Conservation (phyloP, 1,140 invertebrate species). For the Lamellibrachia luymesi region DNA sequence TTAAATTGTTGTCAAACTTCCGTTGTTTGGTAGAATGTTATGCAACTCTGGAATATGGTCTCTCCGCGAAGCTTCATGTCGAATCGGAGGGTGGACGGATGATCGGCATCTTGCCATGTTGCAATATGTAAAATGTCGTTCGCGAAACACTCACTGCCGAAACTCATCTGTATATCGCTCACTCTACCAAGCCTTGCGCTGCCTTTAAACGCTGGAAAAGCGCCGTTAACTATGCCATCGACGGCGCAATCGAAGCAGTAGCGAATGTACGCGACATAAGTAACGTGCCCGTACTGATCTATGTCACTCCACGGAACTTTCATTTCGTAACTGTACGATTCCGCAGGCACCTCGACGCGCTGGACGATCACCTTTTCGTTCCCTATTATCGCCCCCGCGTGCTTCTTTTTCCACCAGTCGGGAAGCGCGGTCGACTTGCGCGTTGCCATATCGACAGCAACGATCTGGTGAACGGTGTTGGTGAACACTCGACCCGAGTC, state of each 20-base stretch:
- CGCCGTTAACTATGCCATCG: conserved; percentile 23
- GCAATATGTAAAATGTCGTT: not conserved
- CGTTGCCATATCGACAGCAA: conserved; percentile 24
- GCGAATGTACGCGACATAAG: conserved; percentile 27
- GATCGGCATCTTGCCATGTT: not conserved
- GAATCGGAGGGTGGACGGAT: not conserved
- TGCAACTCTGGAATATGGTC: not conserved
- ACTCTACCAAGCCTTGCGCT: not conserved
- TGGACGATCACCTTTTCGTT: conserved; percentile 22
- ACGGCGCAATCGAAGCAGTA: conserved; percentile 29
- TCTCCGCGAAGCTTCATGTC: not conserved
- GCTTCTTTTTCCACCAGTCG: conserved; percentile 35
- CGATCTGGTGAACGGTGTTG: conserved; percentile 25
- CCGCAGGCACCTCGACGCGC: not conserved
- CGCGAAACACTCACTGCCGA: not conserved
- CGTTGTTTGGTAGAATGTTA: not conserved
- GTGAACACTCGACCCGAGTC: conserved; percentile 14
- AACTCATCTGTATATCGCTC: not conserved
- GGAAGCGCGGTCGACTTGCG: conserved; percentile 28
- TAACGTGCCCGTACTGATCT: conserved; percentile 29
- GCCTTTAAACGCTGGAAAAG: not conserved
- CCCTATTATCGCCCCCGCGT: conserved; percentile 7
- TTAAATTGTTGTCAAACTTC: not conserved
- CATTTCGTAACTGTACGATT: not conserved
- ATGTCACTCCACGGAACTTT: conserved; percentile 26